These are phyloP conservation scores for Apantesis nais DNA, from an alignment of 2,888 invertebrate genomes.

Conservation along the genomic window DNA sequence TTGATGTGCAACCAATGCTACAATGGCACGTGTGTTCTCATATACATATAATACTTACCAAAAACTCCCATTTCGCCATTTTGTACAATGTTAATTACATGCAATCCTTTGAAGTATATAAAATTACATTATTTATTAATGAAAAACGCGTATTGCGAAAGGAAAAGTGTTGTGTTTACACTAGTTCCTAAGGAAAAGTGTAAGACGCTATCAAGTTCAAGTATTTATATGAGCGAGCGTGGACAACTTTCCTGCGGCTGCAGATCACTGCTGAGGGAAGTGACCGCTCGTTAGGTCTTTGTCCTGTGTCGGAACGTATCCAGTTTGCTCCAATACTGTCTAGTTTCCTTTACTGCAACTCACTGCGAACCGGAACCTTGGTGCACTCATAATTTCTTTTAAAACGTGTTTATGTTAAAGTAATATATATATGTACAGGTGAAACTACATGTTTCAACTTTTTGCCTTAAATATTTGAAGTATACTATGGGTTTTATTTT, in stretches of 20 bases:
- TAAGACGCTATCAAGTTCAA: constrained; percentile 77
- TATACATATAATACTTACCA: constrained; percentile 65
- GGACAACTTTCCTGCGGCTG: constrained; percentile 78
- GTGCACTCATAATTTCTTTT: constrained; percentile 34
- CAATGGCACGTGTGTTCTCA: constrained; percentile 27
- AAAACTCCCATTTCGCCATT: constrained; percentile 71
- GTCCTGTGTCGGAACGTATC: constrained; percentile 78
- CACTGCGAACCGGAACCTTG: constrained; percentile 56
- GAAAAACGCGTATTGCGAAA: constrained; percentile 64
- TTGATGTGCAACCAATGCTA: constrained; percentile 10
- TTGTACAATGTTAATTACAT: constrained; percentile 39
- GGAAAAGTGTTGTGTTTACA: constrained; percentile 76
- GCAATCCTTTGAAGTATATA: constrained; percentile 30
- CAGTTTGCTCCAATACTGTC: constrained; percentile 63
- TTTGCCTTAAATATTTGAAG: neutral
- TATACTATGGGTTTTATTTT: neutral
- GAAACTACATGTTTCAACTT: constrained; percentile 7
- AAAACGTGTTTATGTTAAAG: neutral
- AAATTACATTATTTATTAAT: constrained; percentile 68
- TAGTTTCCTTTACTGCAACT: constrained; percentile 56
- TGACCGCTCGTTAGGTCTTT: constrained; percentile 80
- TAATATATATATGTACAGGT: constrained; percentile 5
- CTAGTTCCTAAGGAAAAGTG: constrained; percentile 76
- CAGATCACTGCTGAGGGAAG: constrained; percentile 74
- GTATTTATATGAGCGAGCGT: constrained; percentile 77